These are phyloP conservation scores for Scaptomyza flava DNA, from an alignment of 2,888 invertebrate species.

Conservation along the genomic window DNA sequence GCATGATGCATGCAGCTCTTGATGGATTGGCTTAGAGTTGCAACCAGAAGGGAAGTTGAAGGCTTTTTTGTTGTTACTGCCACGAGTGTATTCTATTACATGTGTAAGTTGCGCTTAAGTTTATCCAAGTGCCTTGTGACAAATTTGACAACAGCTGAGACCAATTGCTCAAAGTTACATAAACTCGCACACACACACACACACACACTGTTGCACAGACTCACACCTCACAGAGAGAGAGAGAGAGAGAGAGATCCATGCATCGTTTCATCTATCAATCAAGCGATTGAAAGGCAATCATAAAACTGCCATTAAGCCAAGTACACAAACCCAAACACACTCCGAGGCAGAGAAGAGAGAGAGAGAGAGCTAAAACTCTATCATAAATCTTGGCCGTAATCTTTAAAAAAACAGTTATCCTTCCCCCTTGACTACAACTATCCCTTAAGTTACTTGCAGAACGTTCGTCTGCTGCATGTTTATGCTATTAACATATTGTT, in stretches of 20 bases:
- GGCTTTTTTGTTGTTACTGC: constrained; percentile 6
- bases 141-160: constrained; percentile 78
- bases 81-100: constrained; percentile 68
- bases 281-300: constrained; percentile 66
- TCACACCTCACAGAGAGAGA: constrained; percentile 11
- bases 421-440: not conserved
- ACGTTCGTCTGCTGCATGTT: constrained; percentile 17
- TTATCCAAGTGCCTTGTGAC: constrained; percentile 66
- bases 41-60: constrained; percentile 35
- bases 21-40: constrained; percentile 73
- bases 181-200: not conserved
- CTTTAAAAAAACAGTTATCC: constrained; percentile 62
- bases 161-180: constrained; percentile 61
- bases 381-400: constrained; percentile 74
- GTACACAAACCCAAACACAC: constrained; percentile 1
- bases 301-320: constrained; percentile 76
- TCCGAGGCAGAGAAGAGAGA: not conserved
- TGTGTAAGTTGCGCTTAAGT: constrained; percentile 77
- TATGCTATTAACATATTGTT: constrained; percentile 75
- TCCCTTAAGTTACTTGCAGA: not conserved
- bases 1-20: constrained; percentile 61
- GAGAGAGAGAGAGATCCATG: constrained; percentile 9
- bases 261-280: constrained; percentile 69
- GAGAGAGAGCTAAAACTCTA: constrained; percentile 41
- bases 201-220: constrained; percentile 1